phyloP scores from a whole-genome alignment of 1,140 invertebrate species.

The Coptotermes formosanus region DNA sequence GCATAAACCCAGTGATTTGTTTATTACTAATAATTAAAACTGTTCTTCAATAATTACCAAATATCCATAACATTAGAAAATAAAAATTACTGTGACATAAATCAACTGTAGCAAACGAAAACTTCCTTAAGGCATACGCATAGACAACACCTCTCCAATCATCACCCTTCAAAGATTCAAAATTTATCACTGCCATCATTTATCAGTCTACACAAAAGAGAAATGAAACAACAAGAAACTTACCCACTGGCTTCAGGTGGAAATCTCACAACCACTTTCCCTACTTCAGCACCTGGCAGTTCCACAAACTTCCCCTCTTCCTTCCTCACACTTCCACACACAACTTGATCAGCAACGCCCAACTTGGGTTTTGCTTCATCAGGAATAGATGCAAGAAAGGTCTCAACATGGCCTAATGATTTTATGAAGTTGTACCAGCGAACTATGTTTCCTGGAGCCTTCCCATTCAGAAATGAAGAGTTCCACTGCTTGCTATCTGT shows the following conservation, averaged over 20 bases:
- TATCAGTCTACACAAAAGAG: too few species aligned
- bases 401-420: constrained; percentile 56
- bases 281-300: constrained; percentile 91
- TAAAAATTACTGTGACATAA: too few species aligned
- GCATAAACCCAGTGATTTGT: too few species aligned
- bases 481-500: constrained; percentile 45
- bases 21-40: too few species aligned
- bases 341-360: constrained; percentile 34
- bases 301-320: constrained; percentile 96
- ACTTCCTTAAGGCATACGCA: too few species aligned
- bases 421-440: constrained; percentile 71
- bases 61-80: too few species aligned
- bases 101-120: too few species aligned
- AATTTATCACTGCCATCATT: too few species aligned
- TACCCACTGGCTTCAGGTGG: constrained; percentile 97
- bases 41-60: too few species aligned
- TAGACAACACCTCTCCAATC: too few species aligned
- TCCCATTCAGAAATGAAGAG: constrained; percentile 44
- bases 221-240: constrained; percentile 33
- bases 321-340: constrained; percentile 47
- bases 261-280: constrained; percentile 90
- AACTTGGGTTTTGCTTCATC: constrained; percentile 50
- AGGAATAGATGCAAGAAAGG: constrained; percentile 57
- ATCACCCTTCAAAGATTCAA: too few species aligned
- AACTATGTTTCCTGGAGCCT: constrained; percentile 59